These are phyloP conservation scores for Danionella dracula DNA, from an alignment of 2,797 vertebrate species.

Conservation along the genomic window DNA sequence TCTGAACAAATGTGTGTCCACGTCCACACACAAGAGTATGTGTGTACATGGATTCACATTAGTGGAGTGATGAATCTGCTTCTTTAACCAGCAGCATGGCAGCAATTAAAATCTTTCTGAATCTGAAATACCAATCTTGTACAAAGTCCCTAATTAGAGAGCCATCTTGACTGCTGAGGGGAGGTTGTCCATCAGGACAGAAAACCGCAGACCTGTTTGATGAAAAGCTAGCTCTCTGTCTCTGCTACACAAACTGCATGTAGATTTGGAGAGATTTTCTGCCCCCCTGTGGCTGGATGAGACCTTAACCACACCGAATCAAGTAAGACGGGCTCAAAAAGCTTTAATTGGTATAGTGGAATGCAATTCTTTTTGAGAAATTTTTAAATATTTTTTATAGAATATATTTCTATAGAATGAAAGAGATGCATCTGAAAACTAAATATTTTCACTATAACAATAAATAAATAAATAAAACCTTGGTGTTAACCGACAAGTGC, in stretches of 20 bases:
- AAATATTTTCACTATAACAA: too few relatives aligned
- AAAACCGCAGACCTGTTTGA: slow-evolving; percentile 35
- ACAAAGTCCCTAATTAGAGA: slow-evolving; percentile 51
- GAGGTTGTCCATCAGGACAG: slow-evolving; percentile 35
- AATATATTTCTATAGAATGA: too few relatives aligned
- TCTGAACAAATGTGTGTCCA: background rate
- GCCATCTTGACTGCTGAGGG: slow-evolving; percentile 43
- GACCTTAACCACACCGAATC: background rate
- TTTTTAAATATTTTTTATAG: too few relatives aligned
- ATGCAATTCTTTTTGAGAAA: too few relatives aligned
- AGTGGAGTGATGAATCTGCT: slow-evolving; percentile 16
- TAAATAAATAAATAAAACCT: too few relatives aligned
- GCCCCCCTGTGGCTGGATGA: slow-evolving; percentile 50
- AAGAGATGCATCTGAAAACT: too few relatives aligned
- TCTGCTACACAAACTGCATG: background rate
- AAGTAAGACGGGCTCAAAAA: background rate
- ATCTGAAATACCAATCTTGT: slow-evolving; percentile 48
- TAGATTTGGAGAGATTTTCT: slow-evolving; percentile 44
- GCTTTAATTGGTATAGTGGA: too few relatives aligned
- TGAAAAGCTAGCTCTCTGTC: slow-evolving; percentile 30
- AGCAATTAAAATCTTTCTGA: slow-evolving; percentile 49
- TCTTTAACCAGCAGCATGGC: slow-evolving; percentile 31
- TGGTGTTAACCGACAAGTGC: too few relatives aligned
- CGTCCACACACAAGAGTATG: too few relatives aligned
- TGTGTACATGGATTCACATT: slow-evolving; percentile 1